A percentile compares a stretch with the other conserved stretches of the same genome.
Conservation (phyloP, 2,113 vertebrate species). For the Cyanoderma ruficeps region DNA sequence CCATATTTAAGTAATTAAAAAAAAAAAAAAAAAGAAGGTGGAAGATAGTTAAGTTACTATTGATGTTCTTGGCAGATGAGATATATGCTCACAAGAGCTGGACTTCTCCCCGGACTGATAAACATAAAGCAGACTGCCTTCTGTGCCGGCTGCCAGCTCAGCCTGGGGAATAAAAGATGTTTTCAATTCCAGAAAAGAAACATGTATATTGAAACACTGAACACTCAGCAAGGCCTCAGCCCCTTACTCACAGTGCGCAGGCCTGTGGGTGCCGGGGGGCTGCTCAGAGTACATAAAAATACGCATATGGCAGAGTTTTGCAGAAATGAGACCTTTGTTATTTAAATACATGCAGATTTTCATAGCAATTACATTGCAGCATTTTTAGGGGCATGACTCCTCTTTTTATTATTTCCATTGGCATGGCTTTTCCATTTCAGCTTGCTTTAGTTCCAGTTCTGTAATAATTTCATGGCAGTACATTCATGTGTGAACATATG, state of each 20-base stretch:
- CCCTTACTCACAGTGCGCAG: not conserved
- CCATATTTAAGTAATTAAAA: not conserved
- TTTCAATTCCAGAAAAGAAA: not conserved
- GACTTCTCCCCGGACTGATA: not conserved
- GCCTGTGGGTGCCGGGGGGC: not conserved
- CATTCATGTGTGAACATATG: fast-evolving
- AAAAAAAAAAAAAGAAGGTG: not conserved
- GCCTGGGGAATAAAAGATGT: slow-evolving; percentile 23
- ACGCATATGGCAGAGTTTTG: not conserved
- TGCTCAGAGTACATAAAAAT: not conserved
- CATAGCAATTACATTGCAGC: not conserved
- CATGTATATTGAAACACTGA: not conserved
- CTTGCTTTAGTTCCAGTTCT: not conserved
- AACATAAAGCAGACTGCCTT: slow-evolving; percentile 22
- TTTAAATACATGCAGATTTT: not conserved
- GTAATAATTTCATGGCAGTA: not conserved
- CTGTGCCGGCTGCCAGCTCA: slow-evolving; percentile 25
- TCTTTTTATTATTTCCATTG: not conserved
- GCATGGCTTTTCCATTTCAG: not conserved
- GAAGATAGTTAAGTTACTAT: not conserved
- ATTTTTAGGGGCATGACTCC: not conserved
- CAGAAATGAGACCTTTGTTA: not conserved
- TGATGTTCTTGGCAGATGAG: not conserved
- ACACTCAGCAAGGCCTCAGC: not conserved
- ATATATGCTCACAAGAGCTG: not conserved